A percentile compares a stretch with the other conserved stretches of the same genome.
phyloP scores from a whole-genome alignment of 1,140 invertebrate genomes.

The Drosophila bipectinata region DNA sequence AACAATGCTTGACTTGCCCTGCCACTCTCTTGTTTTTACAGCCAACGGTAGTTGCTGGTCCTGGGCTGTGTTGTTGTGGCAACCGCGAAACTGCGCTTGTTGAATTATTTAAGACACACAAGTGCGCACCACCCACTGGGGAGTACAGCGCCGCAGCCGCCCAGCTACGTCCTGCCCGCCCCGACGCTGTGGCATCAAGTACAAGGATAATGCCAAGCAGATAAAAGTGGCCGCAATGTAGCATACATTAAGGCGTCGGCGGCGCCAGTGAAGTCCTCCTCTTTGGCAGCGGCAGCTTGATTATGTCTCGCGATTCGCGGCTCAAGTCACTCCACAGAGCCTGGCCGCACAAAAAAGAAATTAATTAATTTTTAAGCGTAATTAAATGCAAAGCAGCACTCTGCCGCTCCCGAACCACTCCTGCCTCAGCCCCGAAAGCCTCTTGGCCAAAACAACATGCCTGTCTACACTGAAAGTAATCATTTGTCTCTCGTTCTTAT shows the following conservation, averaged over 20 bases:
- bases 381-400: conserved; percentile 81
- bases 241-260: conserved; percentile 72
- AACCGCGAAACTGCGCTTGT: conserved; percentile 64
- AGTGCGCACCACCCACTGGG: conserved; percentile 52
- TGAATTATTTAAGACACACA: conserved; percentile 79
- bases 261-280: conserved; percentile 36
- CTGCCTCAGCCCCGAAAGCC: background rate
- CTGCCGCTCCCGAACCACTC: conserved; percentile 10
- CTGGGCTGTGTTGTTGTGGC: conserved; percentile 15
- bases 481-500: too few species aligned
- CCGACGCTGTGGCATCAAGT: conserved; percentile 4
- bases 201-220: conserved; percentile 64
- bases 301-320: conserved; percentile 65
- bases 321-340: conserved; percentile 61
- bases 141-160: background rate
- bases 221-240: conserved; percentile 71
- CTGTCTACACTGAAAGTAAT: conserved; percentile 12
- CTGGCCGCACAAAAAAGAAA: conserved; percentile 70
- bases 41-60: conserved; percentile 11
- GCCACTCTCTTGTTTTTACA: conserved; percentile 22
- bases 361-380: conserved; percentile 83
- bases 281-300: conserved; percentile 64
- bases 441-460: background rate
- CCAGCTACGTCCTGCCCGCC: background rate
- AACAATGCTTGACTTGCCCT: conserved; percentile 54